Evolutionary conservation across 2,888 invertebrate species (phyloP).

Genomic region (Eristalis intricaria): DNA sequence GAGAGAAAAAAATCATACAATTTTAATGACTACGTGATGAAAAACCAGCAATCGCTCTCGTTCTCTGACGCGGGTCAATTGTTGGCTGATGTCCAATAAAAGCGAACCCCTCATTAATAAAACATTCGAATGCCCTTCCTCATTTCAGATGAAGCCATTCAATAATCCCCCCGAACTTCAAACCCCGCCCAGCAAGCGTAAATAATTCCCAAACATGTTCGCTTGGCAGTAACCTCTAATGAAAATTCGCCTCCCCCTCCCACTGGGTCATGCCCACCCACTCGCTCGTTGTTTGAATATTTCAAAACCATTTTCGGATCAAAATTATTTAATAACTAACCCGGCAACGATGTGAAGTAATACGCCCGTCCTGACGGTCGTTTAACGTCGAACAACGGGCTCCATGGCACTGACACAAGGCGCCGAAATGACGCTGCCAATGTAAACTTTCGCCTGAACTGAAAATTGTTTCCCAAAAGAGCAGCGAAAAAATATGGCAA

Average conservation of each 20-base stretch:
- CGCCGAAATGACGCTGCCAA: not conserved
- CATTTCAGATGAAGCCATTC: not conserved
- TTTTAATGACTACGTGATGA: not conserved
- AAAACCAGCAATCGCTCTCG: not conserved
- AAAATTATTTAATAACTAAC: not conserved
- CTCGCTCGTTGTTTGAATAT: not conserved
- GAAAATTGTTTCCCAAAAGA: not conserved
- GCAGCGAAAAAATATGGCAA: not conserved
- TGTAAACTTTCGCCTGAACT: not conserved
- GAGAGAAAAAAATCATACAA: too few species aligned
- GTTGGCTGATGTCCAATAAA: not conserved
- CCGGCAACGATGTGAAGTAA: not conserved
- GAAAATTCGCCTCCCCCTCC: not conserved
- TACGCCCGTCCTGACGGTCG: not conserved
- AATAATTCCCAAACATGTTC: not conserved
- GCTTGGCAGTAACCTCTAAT: not conserved
- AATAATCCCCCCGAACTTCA: not conserved
- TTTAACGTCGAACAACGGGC: not conserved
- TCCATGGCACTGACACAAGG: not conserved
- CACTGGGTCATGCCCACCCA: not conserved
- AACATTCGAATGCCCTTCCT: not conserved
- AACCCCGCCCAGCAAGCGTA: not conserved
- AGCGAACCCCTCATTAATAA: not conserved
- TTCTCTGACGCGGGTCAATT: not conserved
- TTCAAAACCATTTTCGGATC: not conserved